Base-by-base conservation (phyloP, 2,113 vertebrate species). In the Catharus bicknelli region DNA sequence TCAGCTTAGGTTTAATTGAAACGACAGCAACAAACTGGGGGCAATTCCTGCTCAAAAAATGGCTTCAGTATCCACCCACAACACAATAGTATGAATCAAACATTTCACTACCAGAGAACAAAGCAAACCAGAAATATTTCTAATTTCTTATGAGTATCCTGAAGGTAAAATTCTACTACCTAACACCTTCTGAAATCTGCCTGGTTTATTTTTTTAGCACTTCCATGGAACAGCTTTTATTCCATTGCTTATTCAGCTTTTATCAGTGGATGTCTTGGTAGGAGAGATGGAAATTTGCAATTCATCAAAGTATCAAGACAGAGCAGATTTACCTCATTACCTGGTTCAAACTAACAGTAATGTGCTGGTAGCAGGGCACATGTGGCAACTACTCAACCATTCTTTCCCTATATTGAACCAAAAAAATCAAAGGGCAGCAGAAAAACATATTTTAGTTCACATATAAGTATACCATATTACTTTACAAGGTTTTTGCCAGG, bases 1-100 rank as follows among this genome's bases (percentile, higher is more conserved):
- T 83, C 62, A 93, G 26, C 42, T 90, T 48, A n/a, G 2, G 26
- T 80, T 91, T 93, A 94, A 94, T 48, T 91, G 84, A 93, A 94
- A 89, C 51, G 13, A 21, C 32, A 79, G 42, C 69, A 76, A 69
- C 45, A 94, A 90, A 78, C 42, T 85, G 62, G 29, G 82, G 76
- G 54, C n/a, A 92, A 82, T 92, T 93, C 43, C 66, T 76, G 3
- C 51, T 74, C 0, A 2, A 70, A 50, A 87, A 90, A 89, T 54
- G 23, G 26, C 50, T 89, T 90, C 54, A 22, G 10, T 58, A 76
- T 25, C 38, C 34, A 69, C n/a, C 20, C 78, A 85, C 89, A 84
- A 51, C 32, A 58, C 29, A 82, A 50, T 5, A 58, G 11, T 29
- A 83, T 2, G 2, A 79, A 66, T 73, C 38, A 89, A 92, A 79